Evolutionary conservation across 2,888 invertebrate species (phyloP), one percentile per base, ranked within the genome.

Genomic region (Metacarcinus magister): DNA sequence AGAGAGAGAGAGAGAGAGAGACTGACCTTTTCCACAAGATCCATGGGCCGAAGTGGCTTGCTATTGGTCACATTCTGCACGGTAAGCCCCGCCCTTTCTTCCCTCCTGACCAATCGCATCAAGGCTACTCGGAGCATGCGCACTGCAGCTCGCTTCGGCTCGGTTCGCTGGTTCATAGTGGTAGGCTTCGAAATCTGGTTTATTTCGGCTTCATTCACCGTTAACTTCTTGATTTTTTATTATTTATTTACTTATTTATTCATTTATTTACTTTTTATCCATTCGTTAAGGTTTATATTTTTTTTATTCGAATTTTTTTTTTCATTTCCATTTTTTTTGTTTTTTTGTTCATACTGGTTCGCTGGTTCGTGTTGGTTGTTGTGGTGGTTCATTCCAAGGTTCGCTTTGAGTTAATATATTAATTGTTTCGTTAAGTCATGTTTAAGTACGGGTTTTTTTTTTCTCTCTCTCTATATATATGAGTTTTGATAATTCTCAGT

Each of bases 21-120:
- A 95, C 96, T 95, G 90, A 96, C 96, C 96, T 96, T 96, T 90
- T 96, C 95, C 95, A 95, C 54, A 19, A 96, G 93, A 95, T 95
- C 95, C 96, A 96, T 95, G 44, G 96, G 96, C 93, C 93, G 96
- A 87, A 93, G 91, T 43, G 93, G 95, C 54, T 95, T 95, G 93
- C 92, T 93, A 96, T 96, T 96, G 96, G 96, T 90, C 44, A 95
- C 93, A 96, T 96, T 96, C 32, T 93, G 93, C 89, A 89, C 67
- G 10, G 95, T 96, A 90, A 95, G 96, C 96, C 54, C 95, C 96
- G 95, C 96, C 95, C 75, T 67, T 54, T 95, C 82, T 19, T 94
- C 95, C 67, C 67, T 95, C 0, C 93, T 93, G 46, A 93, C 96
- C 96, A 96, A 93, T 90, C 95, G 93, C 46, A 96, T 46, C 92